phyloP scores from a whole-genome alignment of 2,797 vertebrate genomes.

The Mormyrops boulengeri region DNA sequence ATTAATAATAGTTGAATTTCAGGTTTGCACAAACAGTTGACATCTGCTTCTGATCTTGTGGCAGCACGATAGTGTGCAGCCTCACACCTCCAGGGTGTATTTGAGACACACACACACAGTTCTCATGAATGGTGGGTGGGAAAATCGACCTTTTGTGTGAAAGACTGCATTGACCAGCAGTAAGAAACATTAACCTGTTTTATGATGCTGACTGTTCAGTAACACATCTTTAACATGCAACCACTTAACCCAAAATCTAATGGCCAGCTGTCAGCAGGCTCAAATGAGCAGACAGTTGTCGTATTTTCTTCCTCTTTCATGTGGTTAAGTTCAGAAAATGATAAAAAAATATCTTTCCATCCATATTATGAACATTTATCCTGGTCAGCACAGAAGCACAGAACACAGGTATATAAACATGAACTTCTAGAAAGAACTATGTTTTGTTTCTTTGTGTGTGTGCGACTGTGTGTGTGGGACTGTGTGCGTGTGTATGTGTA shows the following conservation, averaged over 20 bases:
- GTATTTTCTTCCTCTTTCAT: background rate
- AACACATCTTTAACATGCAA: background rate
- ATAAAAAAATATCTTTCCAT: background rate
- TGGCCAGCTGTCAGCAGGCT: background rate
- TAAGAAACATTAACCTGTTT: background rate
- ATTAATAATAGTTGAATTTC: background rate
- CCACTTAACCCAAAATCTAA: background rate
- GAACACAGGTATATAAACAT: background rate
- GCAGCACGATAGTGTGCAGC: background rate
- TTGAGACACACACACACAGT: background rate
- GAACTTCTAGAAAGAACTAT: background rate
- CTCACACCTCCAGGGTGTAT: background rate
- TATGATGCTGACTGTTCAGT: background rate
- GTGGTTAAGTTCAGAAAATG: background rate
- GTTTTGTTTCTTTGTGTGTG: background rate
- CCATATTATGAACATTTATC: background rate
- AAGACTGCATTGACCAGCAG: background rate
- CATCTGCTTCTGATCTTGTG: background rate
- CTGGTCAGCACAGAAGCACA: background rate
- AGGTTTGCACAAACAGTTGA: background rate
- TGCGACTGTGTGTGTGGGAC: background rate
- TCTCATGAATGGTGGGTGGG: background rate
- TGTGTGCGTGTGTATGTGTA: background rate
- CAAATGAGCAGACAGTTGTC: background rate
- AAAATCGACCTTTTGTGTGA: background rate